These are phyloP conservation scores for Cebidichthys violaceus DNA, from an alignment of 2,113 vertebrate genomes.

Conservation along the genomic window DNA sequence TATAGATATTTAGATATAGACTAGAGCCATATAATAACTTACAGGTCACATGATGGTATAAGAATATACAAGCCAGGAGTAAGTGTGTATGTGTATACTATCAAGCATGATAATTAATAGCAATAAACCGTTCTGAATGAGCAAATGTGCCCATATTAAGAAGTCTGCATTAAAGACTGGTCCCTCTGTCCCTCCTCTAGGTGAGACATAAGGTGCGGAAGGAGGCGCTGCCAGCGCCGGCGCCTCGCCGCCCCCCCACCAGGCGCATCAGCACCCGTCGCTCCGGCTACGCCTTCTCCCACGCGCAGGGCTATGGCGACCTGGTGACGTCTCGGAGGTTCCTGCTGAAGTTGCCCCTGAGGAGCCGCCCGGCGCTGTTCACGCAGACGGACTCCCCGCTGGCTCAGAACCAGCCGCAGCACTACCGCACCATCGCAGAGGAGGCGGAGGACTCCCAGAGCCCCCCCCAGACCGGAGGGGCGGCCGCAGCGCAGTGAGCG, in stretches of 20 bases:
- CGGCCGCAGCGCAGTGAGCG: neutral
- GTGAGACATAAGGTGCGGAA: slow-evolving; percentile 85
- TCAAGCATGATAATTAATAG: neutral
- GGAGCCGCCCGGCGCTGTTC: slow-evolving; percentile 60
- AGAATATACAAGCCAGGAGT: neutral
- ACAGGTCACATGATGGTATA: neutral
- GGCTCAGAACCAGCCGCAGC: slow-evolving; percentile 73
- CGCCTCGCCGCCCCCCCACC: slow-evolving; percentile 55
- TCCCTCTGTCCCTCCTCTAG: slow-evolving; percentile 66
- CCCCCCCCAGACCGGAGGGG: neutral
- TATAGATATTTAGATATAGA: neutral
- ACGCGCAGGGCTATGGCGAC: slow-evolving; percentile 90
- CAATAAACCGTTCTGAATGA: neutral
- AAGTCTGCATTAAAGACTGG: neutral
- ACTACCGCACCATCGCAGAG: slow-evolving; percentile 75
- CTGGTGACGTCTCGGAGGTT: slow-evolving; percentile 92
- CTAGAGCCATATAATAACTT: neutral
- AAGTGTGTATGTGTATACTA: neutral
- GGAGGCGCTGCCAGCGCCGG: slow-evolving; percentile 75
- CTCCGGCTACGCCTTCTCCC: slow-evolving; percentile 97
- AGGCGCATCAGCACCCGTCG: slow-evolving; percentile 84
- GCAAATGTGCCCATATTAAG: neutral
- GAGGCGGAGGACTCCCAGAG: slow-evolving; percentile 33
- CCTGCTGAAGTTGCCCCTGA: slow-evolving; percentile 71
- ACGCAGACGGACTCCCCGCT: slow-evolving; percentile 60